phyloP scores from a whole-genome alignment of 2,797 vertebrate species.

The Spinus olivaceus region DNA sequence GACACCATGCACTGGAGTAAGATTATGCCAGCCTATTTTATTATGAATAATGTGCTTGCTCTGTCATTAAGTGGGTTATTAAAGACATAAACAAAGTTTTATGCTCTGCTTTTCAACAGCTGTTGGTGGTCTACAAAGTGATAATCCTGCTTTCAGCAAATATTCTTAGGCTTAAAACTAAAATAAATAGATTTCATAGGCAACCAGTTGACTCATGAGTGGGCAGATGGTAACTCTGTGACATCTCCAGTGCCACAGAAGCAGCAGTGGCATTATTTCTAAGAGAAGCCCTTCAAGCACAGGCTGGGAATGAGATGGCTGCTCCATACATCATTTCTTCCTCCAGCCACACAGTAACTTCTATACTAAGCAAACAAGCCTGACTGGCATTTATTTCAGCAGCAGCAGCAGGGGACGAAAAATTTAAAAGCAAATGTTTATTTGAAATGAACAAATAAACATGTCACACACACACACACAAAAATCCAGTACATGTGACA shows the following conservation, averaged over 20 bases:
- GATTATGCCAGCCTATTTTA: conserved; percentile 82
- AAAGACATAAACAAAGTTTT: conserved; percentile 83
- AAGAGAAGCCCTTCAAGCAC: not conserved
- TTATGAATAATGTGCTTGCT: conserved; percentile 82
- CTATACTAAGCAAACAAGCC: not conserved
- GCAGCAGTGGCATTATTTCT: not conserved
- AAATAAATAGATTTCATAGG: conserved; percentile 60
- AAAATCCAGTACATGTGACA: not conserved
- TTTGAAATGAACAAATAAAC: conserved; percentile 25
- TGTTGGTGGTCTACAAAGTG: conserved; percentile 84
- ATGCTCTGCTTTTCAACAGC: conserved; percentile 80
- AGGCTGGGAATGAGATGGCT: not conserved
- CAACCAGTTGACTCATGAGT: conserved; percentile 1
- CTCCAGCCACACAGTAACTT: not conserved
- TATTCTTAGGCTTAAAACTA: conserved; percentile 52
- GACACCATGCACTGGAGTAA: conserved; percentile 77
- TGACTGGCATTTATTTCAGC: not conserved
- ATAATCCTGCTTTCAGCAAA: conserved; percentile 81
- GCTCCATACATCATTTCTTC: not conserved
- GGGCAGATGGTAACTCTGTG: not conserved
- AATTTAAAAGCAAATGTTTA: not conserved
- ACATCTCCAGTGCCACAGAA: not conserved
- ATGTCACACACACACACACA: not conserved
- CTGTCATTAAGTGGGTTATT: conserved; percentile 83
- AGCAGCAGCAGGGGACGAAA: not conserved